phyloP scores from a whole-genome alignment of 2,797 vertebrate genomes.

The Limnodromus scolopaceus region DNA sequence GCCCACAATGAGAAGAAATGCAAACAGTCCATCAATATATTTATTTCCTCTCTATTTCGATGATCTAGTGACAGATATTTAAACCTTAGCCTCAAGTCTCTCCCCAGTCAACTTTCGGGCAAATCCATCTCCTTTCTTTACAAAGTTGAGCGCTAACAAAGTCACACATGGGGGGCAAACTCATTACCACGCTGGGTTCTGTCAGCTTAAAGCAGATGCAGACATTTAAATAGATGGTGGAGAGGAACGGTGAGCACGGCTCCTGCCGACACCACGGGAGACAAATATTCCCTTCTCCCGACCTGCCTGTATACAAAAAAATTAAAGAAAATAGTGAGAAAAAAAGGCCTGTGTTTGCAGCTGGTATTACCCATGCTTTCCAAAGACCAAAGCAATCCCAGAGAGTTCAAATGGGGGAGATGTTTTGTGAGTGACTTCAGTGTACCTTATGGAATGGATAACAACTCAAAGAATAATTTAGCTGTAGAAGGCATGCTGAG shows the following conservation, averaged over 20 bases:
- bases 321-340: not conserved
- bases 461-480: not conserved
- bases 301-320: slow-evolving; percentile 17
- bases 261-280: not conserved
- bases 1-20: not conserved
- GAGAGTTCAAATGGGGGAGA: not conserved
- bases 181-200: slow-evolving; percentile 52
- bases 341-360: not conserved
- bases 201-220: slow-evolving; percentile 33
- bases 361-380: not conserved
- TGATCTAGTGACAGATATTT: slow-evolving; percentile 28
- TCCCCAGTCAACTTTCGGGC: slow-evolving; percentile 4
- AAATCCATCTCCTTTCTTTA: slow-evolving; percentile 22
- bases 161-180: slow-evolving; percentile 35
- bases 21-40: not conserved
- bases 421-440: not conserved
- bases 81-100: slow-evolving; percentile 11
- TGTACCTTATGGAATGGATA: not conserved
- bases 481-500: not conserved
- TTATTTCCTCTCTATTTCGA: not conserved
- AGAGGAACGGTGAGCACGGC: not conserved
- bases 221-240: slow-evolving; percentile 29
- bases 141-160: not conserved
- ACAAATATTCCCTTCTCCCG: not conserved
- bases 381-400: not conserved